Evolutionary conservation across 1,140 invertebrate genomes (phyloP).

Genomic region (Cardiocondyla obscurior): DNA sequence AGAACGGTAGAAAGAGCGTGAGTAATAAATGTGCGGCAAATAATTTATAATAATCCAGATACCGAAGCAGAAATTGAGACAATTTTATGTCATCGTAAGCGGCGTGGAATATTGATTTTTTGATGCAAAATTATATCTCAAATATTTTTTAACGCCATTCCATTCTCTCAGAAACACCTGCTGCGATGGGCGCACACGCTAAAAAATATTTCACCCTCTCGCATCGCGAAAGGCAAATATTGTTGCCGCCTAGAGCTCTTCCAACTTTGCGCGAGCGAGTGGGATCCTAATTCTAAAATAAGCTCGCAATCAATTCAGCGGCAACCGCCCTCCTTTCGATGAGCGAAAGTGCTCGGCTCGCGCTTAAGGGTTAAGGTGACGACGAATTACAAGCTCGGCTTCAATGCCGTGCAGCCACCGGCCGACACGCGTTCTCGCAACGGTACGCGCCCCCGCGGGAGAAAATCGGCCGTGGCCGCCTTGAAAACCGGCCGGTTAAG

Average conservation of each 20-base stretch:
- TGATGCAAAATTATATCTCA: neutral
- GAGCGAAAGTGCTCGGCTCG: slow-evolving; percentile 29
- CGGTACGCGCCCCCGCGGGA: neutral
- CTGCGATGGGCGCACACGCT: too few relatives aligned
- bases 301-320: neutral
- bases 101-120: neutral
- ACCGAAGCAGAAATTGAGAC: neutral
- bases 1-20: neutral
- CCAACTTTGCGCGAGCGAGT: neutral
- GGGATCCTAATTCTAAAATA: slow-evolving; percentile 4
- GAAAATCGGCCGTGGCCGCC: slow-evolving; percentile 40
- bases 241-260: neutral
- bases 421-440: neutral
- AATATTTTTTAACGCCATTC: neutral
- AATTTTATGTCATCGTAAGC: neutral
- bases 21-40: neutral
- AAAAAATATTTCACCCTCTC: neutral
- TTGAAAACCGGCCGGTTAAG: slow-evolving; percentile 66
- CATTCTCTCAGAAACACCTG: neutral
- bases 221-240: neutral
- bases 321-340: neutral
- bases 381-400: slow-evolving; percentile 44
- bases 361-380: slow-evolving; percentile 27
- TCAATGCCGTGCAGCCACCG: slow-evolving; percentile 30
- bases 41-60: neutral